These are phyloP conservation scores for Archegozetes longisetosus DNA, from an alignment of 1,140 invertebrate genomes.

Conservation along the genomic window DNA sequence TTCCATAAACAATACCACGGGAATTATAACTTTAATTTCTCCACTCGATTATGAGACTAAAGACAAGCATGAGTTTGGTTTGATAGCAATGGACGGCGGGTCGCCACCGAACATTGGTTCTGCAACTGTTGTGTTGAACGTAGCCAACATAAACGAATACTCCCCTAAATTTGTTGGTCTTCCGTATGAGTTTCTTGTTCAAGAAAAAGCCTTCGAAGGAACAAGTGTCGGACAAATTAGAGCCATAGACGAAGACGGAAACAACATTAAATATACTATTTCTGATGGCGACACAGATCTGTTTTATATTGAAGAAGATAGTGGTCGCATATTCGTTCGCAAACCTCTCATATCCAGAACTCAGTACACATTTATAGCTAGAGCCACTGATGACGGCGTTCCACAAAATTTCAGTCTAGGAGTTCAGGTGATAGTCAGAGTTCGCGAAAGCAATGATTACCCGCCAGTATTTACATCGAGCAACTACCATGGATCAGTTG, in stretches of 20 bases:
- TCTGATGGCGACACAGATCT: slow-evolving; percentile 23
- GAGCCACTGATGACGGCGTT: slow-evolving; percentile 31
- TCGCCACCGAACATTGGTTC: slow-evolving; percentile 22
- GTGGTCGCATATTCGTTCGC: slow-evolving; percentile 23
- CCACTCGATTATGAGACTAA: slow-evolving; percentile 24
- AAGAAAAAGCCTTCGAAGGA: slow-evolving; percentile 57
- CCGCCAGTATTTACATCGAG: slow-evolving; percentile 29
- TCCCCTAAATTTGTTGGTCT: slow-evolving; percentile 64
- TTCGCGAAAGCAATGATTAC: slow-evolving; percentile 31
- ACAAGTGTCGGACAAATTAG: slow-evolving; percentile 65
- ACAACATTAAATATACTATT: slow-evolving; percentile 29
- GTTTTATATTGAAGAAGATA: slow-evolving; percentile 23
- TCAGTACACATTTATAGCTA: slow-evolving; percentile 27
- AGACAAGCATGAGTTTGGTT: slow-evolving; percentile 22
- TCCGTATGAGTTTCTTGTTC: slow-evolving; percentile 77
- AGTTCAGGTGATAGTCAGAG: slow-evolving; percentile 26
- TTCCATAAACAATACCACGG: slow-evolving; percentile 22
- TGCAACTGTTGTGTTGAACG: slow-evolving; percentile 29
- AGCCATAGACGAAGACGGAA: slow-evolving; percentile 32
- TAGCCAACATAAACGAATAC: slow-evolving; percentile 33
- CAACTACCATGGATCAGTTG: slow-evolving; percentile 21
- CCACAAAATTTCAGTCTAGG: slow-evolving; percentile 24
- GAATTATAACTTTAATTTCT: slow-evolving; percentile 19
- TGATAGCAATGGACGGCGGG: slow-evolving; percentile 25
- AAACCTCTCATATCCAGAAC: slow-evolving; percentile 27